These are phyloP conservation scores for Mythimna lalbum DNA, from an alignment of 2,888 invertebrate species.

Conservation along the genomic window DNA sequence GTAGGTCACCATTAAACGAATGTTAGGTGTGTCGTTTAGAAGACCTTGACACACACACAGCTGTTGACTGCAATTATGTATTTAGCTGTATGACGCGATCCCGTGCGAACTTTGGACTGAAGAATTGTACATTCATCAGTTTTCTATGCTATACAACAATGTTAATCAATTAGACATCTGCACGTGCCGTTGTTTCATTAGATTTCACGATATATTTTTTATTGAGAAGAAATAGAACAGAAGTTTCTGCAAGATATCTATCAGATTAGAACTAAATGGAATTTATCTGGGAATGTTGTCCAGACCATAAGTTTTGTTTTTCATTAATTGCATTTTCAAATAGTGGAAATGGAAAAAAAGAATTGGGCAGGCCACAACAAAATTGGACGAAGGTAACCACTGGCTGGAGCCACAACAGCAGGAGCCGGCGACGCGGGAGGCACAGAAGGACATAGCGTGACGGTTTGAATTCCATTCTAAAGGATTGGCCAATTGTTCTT, in stretches of 20 bases:
- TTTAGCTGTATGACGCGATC: slow-evolving; percentile 9
- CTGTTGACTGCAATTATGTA: slow-evolving; percentile 22
- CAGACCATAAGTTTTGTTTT: not conserved
- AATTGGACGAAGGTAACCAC: too few species aligned
- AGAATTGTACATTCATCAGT: slow-evolving; percentile 4
- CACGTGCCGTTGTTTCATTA: not conserved
- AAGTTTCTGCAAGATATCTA: not conserved
- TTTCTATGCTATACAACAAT: not conserved
- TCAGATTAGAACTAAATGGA: too few species aligned
- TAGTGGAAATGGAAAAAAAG: too few species aligned
- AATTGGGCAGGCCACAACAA: too few species aligned
- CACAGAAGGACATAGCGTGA: too few species aligned
- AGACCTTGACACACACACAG: slow-evolving; percentile 41
- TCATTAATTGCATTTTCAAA: not conserved
- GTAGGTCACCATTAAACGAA: not conserved
- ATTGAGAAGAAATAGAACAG: not conserved
- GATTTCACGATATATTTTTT: too few species aligned
- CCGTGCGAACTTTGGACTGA: slow-evolving; percentile 34
- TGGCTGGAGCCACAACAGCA: too few species aligned
- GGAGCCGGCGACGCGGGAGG: too few species aligned
- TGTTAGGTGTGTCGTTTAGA: not conserved
- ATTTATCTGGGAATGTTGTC: not conserved
- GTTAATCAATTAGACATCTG: not conserved
- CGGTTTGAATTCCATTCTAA: too few species aligned
- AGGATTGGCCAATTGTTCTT: too few species aligned